Evolutionary conservation across 2,113 vertebrate genomes (phyloP).

Genomic region (Pseudonaja textilis): DNA sequence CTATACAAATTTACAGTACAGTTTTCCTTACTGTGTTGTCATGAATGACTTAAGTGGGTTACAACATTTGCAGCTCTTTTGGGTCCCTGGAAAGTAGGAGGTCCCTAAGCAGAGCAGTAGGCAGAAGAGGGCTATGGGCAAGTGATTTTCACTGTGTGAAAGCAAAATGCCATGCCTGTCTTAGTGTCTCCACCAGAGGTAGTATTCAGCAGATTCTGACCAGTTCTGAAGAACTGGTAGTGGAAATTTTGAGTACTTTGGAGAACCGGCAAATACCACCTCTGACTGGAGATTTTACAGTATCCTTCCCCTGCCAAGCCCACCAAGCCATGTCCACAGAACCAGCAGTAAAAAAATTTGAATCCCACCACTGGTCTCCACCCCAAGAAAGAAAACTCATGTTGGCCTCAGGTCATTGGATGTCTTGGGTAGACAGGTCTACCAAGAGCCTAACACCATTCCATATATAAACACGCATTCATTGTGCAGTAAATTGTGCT

Average conservation of each 20-base stretch:
- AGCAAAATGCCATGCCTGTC: background rate
- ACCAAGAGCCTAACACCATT: background rate
- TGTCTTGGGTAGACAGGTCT: background rate
- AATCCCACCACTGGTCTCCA: background rate
- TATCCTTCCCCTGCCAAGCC: too few species aligned
- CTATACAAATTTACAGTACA: background rate
- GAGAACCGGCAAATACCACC: too few species aligned
- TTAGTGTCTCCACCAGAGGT: background rate
- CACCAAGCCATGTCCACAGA: too few species aligned
- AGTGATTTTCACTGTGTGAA: background rate
- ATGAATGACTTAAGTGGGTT: background rate
- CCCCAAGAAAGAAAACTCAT: background rate
- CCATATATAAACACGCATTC: background rate
- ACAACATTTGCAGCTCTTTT: background rate
- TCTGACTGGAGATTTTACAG: too few species aligned
- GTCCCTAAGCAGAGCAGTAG: background rate
- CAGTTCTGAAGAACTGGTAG: too few species aligned
- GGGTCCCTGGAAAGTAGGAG: background rate
- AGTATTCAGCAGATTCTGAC: too few species aligned
- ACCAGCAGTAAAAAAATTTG: too few species aligned
- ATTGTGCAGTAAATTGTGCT: background rate
- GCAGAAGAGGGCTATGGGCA: background rate
- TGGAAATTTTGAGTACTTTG: too few species aligned
- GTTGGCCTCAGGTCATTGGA: background rate
- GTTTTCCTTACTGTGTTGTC: background rate